Evolutionary conservation across 2,113 vertebrate genomes (phyloP).

Genomic region (Agapornis roseicollis): DNA sequence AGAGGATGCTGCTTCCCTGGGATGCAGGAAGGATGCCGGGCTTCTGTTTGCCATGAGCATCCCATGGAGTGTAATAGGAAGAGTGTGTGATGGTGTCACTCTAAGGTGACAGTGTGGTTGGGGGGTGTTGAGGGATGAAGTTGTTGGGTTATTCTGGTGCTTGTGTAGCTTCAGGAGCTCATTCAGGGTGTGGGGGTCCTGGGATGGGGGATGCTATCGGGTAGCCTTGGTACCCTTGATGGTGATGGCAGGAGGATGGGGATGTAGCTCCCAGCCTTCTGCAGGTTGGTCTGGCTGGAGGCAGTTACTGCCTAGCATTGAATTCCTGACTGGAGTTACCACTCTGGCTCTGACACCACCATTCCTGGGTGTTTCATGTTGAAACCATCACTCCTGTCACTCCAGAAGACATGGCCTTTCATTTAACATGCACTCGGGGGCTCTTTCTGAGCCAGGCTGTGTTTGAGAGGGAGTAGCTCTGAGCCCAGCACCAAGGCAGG

Average conservation of each 20-base stretch:
- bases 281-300: background rate
- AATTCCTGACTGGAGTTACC: constrained; percentile 42
- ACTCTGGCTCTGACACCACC: background rate
- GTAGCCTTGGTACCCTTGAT: background rate
- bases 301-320: background rate
- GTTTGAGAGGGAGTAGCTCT: background rate
- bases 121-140: background rate
- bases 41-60: background rate
- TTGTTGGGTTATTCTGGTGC: background rate
- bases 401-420: background rate
- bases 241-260: background rate
- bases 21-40: background rate
- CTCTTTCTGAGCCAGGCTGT: background rate
- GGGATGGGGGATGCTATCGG: background rate
- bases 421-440: background rate
- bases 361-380: constrained; percentile 13
- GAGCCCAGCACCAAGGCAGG: background rate
- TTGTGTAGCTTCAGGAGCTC: constrained; percentile 44
- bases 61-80: background rate
- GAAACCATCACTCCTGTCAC: background rate
- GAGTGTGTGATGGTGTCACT: background rate
- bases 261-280: background rate
- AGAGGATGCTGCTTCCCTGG: background rate
- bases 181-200: background rate
- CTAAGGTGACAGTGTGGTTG: background rate